Evolutionary conservation across 2,113 vertebrate genomes (phyloP).

Genomic region (Gambusia holbrooki): DNA sequence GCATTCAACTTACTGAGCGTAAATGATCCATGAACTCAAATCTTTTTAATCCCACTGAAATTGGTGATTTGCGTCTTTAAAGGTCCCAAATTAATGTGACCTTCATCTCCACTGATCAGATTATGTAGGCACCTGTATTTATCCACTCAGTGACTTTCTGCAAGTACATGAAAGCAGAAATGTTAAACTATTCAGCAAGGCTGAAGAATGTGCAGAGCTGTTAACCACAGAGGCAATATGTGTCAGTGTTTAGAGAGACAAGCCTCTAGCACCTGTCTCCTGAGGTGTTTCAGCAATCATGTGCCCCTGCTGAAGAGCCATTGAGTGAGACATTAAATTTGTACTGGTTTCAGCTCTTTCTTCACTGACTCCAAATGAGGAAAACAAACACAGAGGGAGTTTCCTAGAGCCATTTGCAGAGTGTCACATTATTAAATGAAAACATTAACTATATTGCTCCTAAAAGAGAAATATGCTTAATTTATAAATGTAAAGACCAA

Average conservation of each 20-base stretch:
- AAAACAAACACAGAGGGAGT: conserved; percentile 5
- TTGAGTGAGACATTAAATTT: conserved; percentile 38
- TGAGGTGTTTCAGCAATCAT: conserved; percentile 20
- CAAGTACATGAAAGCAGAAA: neutral
- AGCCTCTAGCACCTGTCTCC: conserved; percentile 10
- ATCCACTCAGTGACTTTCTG: neutral
- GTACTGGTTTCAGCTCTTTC: conserved; percentile 12
- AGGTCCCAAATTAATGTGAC: too few species aligned
- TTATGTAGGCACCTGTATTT: neutral
- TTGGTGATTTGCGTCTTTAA: too few species aligned
- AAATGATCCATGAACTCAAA: neutral
- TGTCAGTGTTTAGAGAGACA: conserved; percentile 1
- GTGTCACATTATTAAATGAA: conserved; percentile 44
- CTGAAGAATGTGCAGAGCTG: neutral
- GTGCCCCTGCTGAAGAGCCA: conserved; percentile 15
- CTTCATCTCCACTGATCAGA: too few species aligned
- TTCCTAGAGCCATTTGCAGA: conserved; percentile 31
- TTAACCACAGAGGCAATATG: neutral
- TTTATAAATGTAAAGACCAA: conserved; percentile 30
- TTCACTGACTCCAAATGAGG: conserved; percentile 8
- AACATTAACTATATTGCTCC: conserved; percentile 22
- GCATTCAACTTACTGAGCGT: too few species aligned
- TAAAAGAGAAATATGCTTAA: conserved; percentile 25
- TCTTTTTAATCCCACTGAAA: neutral
- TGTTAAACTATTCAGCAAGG: neutral